Conservation (phyloP, 2,888 invertebrate genomes). For the Polietes domitor region DNA sequence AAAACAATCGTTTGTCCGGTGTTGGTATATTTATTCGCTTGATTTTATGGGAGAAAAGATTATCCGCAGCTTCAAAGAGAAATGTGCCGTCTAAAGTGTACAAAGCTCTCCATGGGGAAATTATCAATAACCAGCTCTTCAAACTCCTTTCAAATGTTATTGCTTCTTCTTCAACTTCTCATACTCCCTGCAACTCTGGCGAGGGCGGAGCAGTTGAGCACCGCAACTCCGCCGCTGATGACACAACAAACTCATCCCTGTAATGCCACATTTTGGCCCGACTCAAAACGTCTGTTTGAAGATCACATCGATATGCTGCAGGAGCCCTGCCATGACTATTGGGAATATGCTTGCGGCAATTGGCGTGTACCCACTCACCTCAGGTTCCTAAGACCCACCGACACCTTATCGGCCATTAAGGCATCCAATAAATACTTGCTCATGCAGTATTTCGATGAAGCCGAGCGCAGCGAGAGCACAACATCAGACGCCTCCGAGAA, state of each 20-base stretch:
- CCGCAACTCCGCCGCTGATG: background rate
- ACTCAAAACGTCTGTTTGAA: slow-evolving; percentile 53
- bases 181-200: background rate
- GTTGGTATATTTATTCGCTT: too few species aligned
- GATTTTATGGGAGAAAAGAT: too few species aligned
- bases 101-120: too few species aligned
- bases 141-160: too few species aligned
- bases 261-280: slow-evolving; percentile 54
- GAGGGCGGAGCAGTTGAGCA: background rate
- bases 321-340: slow-evolving; percentile 91
- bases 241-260: background rate
- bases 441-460: slow-evolving; percentile 70
- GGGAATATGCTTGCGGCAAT: slow-evolving; percentile 92
- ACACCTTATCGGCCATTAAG: slow-evolving; percentile 70
- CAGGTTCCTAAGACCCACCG: slow-evolving; percentile 71
- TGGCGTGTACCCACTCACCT: slow-evolving; percentile 82
- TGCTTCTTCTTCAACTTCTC: background rate
- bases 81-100: too few species aligned
- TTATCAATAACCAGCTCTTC: too few species aligned
- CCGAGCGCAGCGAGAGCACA: slow-evolving; percentile 9
- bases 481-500: background rate
- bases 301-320: slow-evolving; percentile 76
- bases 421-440: slow-evolving; percentile 72
- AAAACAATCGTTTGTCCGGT: background rate
- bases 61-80: too few species aligned